phyloP scores from a whole-genome alignment of 2,888 invertebrate genomes.

The Gari tellinella region DNA sequence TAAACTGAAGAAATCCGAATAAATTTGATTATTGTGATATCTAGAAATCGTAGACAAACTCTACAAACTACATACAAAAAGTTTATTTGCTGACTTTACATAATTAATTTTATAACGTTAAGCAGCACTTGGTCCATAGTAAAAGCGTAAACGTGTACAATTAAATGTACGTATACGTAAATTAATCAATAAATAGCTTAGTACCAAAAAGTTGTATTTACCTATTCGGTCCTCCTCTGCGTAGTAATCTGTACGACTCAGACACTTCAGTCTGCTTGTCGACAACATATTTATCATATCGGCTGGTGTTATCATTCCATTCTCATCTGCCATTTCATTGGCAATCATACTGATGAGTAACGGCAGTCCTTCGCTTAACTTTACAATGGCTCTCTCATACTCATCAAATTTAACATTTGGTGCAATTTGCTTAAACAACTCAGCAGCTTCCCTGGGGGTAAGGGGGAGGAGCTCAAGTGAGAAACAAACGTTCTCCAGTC shows the following conservation, averaged over 20 bases:
- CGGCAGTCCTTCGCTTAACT: conserved; percentile 60
- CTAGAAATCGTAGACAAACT: too few species aligned
- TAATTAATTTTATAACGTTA: too few species aligned
- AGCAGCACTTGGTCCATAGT: too few species aligned
- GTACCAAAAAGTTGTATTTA: too few species aligned
- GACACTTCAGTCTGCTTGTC: conserved; percentile 50
- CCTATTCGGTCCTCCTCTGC: conserved; percentile 61
- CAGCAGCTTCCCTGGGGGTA: conserved; percentile 32
- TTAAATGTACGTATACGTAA: too few species aligned
- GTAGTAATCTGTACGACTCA: conserved; percentile 54
- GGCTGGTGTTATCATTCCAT: conserved; percentile 42
- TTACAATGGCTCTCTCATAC: conserved; percentile 50
- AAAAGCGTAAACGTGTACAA: too few species aligned
- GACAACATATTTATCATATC: conserved; percentile 61
- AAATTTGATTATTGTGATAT: too few species aligned
- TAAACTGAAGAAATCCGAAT: too few species aligned
- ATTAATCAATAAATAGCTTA: too few species aligned
- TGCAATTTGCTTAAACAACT: conserved; percentile 44
- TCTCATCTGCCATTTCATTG: conserved; percentile 54
- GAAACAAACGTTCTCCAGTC: conserved; percentile 23
- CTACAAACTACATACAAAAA: too few species aligned
- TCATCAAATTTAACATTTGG: conserved; percentile 52
- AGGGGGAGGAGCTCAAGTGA: conserved; percentile 44
- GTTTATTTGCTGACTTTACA: too few species aligned
- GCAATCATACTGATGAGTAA: conserved; percentile 60